These are phyloP conservation scores for Galeopsomyia nigrocyanea DNA, from an alignment of 2,888 invertebrate species.

Conservation along the genomic window DNA sequence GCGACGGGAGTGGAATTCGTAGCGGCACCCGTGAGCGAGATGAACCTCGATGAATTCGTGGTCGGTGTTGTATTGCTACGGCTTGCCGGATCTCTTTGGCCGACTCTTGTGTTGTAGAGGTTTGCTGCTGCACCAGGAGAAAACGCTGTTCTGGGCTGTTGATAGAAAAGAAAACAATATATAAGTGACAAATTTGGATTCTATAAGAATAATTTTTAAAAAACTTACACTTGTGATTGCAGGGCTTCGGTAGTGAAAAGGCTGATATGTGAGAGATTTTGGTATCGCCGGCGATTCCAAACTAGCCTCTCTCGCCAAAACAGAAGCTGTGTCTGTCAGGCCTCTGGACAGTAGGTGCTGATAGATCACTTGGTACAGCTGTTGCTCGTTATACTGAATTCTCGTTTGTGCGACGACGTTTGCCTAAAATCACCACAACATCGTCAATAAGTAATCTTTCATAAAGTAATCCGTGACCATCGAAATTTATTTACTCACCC, in stretches of 20 bases:
- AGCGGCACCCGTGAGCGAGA: slow-evolving; percentile 58
- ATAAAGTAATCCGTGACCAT: neutral
- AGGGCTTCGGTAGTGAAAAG: slow-evolving; percentile 64
- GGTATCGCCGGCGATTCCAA: slow-evolving; percentile 73
- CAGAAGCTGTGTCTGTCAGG: slow-evolving; percentile 78
- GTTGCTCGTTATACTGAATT: slow-evolving; percentile 94
- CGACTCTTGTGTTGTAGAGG: slow-evolving; percentile 62
- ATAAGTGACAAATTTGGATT: slow-evolving; percentile 3
- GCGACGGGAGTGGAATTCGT: slow-evolving; percentile 55
- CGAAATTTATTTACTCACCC: slow-evolving; percentile 71
- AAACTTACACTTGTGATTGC: slow-evolving; percentile 56
- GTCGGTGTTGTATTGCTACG: slow-evolving; percentile 61
- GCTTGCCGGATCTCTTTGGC: slow-evolving; percentile 56
- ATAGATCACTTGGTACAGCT: slow-evolving; percentile 91
- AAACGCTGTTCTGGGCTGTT: slow-evolving; percentile 59
- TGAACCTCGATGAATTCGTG: slow-evolving; percentile 60
- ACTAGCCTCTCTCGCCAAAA: slow-evolving; percentile 83
- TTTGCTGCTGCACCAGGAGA: slow-evolving; percentile 65
- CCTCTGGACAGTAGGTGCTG: slow-evolving; percentile 88
- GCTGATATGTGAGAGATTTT: slow-evolving; percentile 62
- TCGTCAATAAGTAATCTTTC: neutral
- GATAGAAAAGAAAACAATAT: slow-evolving; percentile 7
- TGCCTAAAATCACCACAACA: slow-evolving; percentile 71
- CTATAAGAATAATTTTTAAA: neutral
- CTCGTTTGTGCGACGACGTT: slow-evolving; percentile 97